Base-by-base conservation (phyloP, 2,888 invertebrate genomes). In the Tryphoninae sp. region DNA sequence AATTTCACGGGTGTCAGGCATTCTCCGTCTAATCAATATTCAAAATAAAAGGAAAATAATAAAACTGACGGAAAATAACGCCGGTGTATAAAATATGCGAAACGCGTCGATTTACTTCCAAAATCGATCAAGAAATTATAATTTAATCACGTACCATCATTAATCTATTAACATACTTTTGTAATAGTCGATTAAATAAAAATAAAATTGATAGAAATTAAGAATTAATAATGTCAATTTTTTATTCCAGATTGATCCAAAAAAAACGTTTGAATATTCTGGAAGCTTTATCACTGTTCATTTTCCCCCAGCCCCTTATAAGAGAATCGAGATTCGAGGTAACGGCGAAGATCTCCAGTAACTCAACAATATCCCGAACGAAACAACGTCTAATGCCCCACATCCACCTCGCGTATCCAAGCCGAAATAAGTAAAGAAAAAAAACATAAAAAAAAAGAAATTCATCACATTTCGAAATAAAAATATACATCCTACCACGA, bases 1-100 rank as follows among this genome's bases (percentile, higher is more conserved):
- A 82, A 82, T 82, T 79, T 79, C 76, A 77, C 78, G 75, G 61
- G 71, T 79, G 82, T 76, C 82, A 76, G 72, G 11, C 49, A 58
- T 13, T 23, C 45, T 16, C 16, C 22, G 13, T 75, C 71, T 33
- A 62, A 82, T 79, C 58, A 64, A 77, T 76, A 77, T 76, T 68
- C 67, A 40, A 9, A 49, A 23, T 40, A 40, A 61, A 40, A 45
- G 68, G 62, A 62, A 59, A 62, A 68, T 69, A 45, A 62, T 26
- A 8, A 69, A n/a, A 2, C 26, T 16, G 33, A 22, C 6, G 33
- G 53, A 22, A 67, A 59, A 59, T 13, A 59, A 23, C 22, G 23
- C 11, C 4, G 11, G 11, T 26, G 26, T 51, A 51, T 49, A 42
- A 64, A 64, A 64, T 64, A 23, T 26, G 51, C 13, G 51, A 42